Base-by-base conservation (phyloP, 2,113 vertebrate species). In the Neodontobutis hainanensis region DNA sequence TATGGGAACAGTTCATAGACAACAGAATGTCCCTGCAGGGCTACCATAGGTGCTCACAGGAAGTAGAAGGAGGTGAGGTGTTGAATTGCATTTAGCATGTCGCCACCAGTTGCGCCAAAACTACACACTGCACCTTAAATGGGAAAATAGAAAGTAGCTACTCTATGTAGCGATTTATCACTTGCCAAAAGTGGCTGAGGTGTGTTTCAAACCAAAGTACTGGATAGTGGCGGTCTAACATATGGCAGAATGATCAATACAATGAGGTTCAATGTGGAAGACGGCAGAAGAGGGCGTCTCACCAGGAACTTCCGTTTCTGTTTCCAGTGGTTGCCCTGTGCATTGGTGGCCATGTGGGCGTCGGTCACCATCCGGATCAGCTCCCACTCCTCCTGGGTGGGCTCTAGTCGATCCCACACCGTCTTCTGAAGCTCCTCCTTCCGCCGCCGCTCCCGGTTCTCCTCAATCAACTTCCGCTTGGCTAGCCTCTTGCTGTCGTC, bases 261-360 rank as follows among this genome's bases (percentile, higher is more conserved):
- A 61, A 62, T 58, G 69, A 48, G 35, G 66, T 63, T 61, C 38
- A 63, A 63, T 52, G 47, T 50, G 60, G 9, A 52, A 35, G 12
- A 57, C 69, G 66, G 68, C 40, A 53, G 65, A 16, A 58, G 74
- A 50, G 51, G 83, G 50, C 32, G 32, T 77, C 93, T 93, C 93
- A 98, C 97, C 96, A 98, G 92, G 92, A 99, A 98, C 92, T 97
- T 99, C 85, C 97, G 92, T 58, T 97, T 98, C 92, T 97, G 96
- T 88, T 97, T 99, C 97, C 97, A 99, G 90, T 97, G 96, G 92
- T 95, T 98, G 86, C 96, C 97, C 84, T 98, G 97, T 73, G 97
- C 97, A 27, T 98, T 99, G 16, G 97, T 99, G 80, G 96, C 92
- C 93, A 98, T 94, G 4, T 99, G 97, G 74, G 97, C 97, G 85